Base-by-base conservation (phyloP, 2,888 invertebrate species). In the Ophioninae sp. region DNA sequence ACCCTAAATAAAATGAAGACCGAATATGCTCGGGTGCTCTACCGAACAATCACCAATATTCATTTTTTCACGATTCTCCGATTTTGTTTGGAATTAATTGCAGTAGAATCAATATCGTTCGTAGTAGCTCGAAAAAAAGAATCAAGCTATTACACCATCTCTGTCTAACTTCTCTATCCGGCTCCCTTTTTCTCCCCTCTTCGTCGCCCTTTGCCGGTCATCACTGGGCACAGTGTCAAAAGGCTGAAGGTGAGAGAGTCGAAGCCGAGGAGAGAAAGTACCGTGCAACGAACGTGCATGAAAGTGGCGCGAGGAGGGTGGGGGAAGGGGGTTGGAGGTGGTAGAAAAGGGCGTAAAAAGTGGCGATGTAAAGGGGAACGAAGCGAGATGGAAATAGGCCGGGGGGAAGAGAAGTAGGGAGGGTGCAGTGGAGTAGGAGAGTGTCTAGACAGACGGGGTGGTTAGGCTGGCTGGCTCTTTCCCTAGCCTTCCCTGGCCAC, bases 371-470 rank as follows among this genome's bases (percentile, higher is more conserved):
- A 77, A 82, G 85, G 85, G 73, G 79, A 58, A 75, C 73, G 58
- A 78, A 67, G 71, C 63, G 39, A 76, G 72, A 64, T 72, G 84
- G 82, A 86, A 81, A 84, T 86, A 76, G 77, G 23, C 71, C 63
- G 51, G 81, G 79, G 71, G 81, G 63, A 72, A 77, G 86, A 88
- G 73, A 73, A 67, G 87, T 88, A 88, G 88, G 87, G 89, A 90
- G 91, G 90, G 90, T 87, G 89, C 89, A 90, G 91, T 90, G 90
- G 91, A 91, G 91, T 91, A 91, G 90, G 91, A 91, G 90, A 90
- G 90, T 89, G 91, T 92, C 91, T 91, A 91, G 91, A 91, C 91
- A 90, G 90, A 89, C 91, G 89, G 90, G 90, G 90, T 88, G 91
- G 89, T 87, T 90, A 89, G 90, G 88, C 86, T 87, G 88, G 87